These are phyloP conservation scores for Hippocampus guttulatus DNA, from an alignment of 2,113 vertebrate genomes.

Conservation along the genomic window DNA sequence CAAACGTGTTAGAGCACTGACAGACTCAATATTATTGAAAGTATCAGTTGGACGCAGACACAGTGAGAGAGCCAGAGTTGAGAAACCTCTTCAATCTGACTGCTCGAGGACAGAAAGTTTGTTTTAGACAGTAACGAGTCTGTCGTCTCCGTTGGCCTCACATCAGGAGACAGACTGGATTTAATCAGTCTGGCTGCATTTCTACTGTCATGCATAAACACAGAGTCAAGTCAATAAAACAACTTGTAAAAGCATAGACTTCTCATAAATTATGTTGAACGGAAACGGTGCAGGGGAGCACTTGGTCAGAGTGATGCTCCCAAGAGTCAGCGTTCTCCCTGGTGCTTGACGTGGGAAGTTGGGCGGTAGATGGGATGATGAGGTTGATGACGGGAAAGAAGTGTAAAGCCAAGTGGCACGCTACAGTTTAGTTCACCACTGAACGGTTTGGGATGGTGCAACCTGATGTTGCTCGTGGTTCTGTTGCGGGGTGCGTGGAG, in stretches of 20 bases:
- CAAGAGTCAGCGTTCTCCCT: conserved; percentile 23
- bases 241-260: conserved; percentile 39
- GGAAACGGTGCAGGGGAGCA: conserved; percentile 63
- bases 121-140: conserved; percentile 18
- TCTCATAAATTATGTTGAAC: conserved; percentile 69
- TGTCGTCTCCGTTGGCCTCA: conserved; percentile 9
- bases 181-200: conserved; percentile 28
- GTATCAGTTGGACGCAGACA: not conserved
- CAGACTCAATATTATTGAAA: not conserved
- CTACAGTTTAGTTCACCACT: not conserved
- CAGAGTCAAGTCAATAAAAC: conserved; percentile 58
- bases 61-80: not conserved
- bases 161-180: conserved; percentile 43
- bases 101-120: conserved; percentile 31
- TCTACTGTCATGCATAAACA: conserved; percentile 61
- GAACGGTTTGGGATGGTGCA: not conserved
- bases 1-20: not conserved
- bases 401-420: not conserved
- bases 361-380: conserved; percentile 11
- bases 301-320: conserved; percentile 43
- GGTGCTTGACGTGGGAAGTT: not conserved
- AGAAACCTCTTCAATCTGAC: not conserved
- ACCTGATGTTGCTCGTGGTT: not conserved
- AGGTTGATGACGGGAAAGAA: conserved; percentile 27
- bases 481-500: not conserved